phyloP scores from a whole-genome alignment of 2,888 invertebrate genomes.

The Drosophila paracracens region DNA sequence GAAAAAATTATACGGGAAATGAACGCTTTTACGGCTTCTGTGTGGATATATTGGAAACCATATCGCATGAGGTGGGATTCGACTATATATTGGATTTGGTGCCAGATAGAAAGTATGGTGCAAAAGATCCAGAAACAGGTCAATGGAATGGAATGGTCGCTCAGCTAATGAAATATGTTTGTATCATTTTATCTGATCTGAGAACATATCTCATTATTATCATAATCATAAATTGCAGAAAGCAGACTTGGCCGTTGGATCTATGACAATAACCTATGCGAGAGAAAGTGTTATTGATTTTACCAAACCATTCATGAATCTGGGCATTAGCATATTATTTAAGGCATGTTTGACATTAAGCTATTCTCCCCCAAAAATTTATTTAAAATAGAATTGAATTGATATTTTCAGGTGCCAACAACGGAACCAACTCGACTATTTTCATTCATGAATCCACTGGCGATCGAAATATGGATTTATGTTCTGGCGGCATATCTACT shows the following conservation, averaged over 20 bases:
- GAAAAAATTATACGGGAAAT: constrained; percentile 90
- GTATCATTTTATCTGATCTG: constrained; percentile 50
- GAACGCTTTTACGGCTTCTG: constrained; percentile 92
- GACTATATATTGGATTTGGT: constrained; percentile 90
- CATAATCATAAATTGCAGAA: constrained; percentile 86
- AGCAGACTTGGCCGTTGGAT: constrained; percentile 94
- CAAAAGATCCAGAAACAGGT: constrained; percentile 89
- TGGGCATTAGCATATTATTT: constrained; percentile 94
- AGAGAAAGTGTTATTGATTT: constrained; percentile 96
- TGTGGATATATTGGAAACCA: constrained; percentile 89
- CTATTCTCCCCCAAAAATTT: too few species aligned
- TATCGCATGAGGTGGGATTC: constrained; percentile 89
- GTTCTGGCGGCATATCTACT: constrained; percentile 92
- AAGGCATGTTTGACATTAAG: constrained; percentile 86
- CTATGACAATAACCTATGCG: constrained; percentile 95
- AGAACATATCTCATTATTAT: background rate
- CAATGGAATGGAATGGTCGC: constrained; percentile 92
- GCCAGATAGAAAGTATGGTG: constrained; percentile 91
- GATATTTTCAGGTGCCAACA: constrained; percentile 88
- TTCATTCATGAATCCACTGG: constrained; percentile 94
- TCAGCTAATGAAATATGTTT: constrained; percentile 90
- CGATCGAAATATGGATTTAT: constrained; percentile 94
- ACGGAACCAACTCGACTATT: constrained; percentile 90
- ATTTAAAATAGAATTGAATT: background rate
- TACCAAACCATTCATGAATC: constrained; percentile 96